These are phyloP conservation scores for Lochmaea crataegi DNA, from an alignment of 2,888 invertebrate species.

Conservation along the genomic window DNA sequence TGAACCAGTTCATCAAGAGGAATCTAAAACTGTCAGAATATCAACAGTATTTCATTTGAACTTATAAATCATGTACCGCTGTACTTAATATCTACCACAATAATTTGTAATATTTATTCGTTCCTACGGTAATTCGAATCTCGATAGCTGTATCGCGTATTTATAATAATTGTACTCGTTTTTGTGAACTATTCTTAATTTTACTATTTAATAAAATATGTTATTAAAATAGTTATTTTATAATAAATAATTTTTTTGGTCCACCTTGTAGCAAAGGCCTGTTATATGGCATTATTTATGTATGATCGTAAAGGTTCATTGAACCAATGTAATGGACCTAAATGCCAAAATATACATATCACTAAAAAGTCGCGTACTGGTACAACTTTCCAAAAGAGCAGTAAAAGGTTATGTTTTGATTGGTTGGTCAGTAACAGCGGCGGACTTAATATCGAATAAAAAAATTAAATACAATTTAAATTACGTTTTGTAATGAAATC, in stretches of 20 bases:
- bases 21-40: not conserved
- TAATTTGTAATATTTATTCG: not conserved
- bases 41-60: not conserved
- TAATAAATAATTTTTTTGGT: conserved; percentile 7
- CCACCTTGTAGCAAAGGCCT: conserved; percentile 37
- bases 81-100: not conserved
- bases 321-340: conserved; percentile 42
- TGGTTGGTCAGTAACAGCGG: conserved; percentile 4
- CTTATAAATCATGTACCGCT: not conserved
- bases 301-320: conserved; percentile 40
- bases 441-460: not conserved
- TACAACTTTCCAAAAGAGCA: conserved; percentile 47
- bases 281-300: conserved; percentile 42
- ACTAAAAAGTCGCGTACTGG: conserved; percentile 38
- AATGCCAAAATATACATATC: conserved; percentile 48
- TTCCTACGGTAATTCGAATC: too few species aligned
- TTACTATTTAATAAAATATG: not conserved
- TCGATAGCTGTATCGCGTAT: too few species aligned
- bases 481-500: too few species aligned
- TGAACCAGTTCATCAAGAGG: not conserved
- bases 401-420: conserved; percentile 44
- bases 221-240: not conserved
- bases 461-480: not conserved
- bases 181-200: not conserved
- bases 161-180: too few species aligned